Percentiles rank a stretch among this genome's conserved stretches.
phyloP scores from a whole-genome alignment of 2,888 invertebrate species.

The Pammene fasciana region DNA sequence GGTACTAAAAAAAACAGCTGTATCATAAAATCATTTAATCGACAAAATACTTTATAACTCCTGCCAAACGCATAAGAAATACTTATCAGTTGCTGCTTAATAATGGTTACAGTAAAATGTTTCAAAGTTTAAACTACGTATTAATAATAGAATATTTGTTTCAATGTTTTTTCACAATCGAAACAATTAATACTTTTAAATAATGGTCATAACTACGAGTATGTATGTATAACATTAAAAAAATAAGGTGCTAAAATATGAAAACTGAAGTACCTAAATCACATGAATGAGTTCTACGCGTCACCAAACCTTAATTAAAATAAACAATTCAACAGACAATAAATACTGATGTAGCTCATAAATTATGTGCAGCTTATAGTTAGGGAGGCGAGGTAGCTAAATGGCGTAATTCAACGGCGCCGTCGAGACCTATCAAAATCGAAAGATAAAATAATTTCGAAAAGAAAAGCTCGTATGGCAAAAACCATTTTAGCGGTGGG shows the following conservation, averaged over 20 bases:
- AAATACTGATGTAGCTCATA: background rate
- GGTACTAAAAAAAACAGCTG: background rate
- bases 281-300: background rate
- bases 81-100: no score
- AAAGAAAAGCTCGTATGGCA: no score
- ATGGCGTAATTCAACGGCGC: no score
- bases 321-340: no score
- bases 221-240: no score
- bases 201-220: no score
- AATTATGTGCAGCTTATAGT: no score
- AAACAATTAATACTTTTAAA: no score
- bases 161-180: background rate
- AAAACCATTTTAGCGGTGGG: no score
- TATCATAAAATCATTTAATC: slow-evolving; percentile 8
- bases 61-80: slow-evolving; percentile 6
- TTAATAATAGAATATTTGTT: background rate
- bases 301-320: background rate
- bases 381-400: no score
- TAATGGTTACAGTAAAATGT: background rate
- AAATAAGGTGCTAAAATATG: background rate
- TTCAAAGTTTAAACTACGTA: background rate
- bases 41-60: slow-evolving; percentile 17
- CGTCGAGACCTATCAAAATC: no score
- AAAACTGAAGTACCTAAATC: background rate
- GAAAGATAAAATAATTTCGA: no score